These are phyloP conservation scores for Bubo bubo DNA, from an alignment of 2,113 vertebrate genomes.

Conservation along the genomic window DNA sequence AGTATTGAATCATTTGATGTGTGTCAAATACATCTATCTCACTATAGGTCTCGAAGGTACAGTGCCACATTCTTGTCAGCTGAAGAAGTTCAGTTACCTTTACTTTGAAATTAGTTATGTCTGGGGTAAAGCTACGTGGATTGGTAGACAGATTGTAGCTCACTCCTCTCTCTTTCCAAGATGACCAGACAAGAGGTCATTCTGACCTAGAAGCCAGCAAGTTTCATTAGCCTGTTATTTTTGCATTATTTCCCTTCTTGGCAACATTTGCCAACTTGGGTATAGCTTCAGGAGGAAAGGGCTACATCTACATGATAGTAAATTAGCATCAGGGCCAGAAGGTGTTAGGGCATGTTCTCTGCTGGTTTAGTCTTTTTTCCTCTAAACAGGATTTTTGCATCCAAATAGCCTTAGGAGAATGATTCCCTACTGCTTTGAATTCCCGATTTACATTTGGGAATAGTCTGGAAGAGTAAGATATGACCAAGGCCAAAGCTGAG, in stretches of 20 bases:
- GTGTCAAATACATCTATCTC: neutral
- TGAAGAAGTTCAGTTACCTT: neutral
- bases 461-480: neutral
- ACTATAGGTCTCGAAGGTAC: neutral
- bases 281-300: neutral
- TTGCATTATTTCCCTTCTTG: neutral
- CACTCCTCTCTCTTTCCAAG: neutral
- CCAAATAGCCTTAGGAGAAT: neutral
- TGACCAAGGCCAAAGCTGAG: neutral
- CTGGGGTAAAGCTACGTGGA: neutral
- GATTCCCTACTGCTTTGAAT: neutral
- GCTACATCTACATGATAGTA: neutral
- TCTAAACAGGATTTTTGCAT: neutral
- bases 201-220: neutral
- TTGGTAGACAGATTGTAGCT: neutral
- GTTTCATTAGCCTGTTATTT: neutral
- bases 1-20: neutral
- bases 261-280: neutral
- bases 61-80: neutral
- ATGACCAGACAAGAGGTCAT: fast-evolving
- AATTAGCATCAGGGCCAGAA: neutral
- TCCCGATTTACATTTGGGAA: neutral
- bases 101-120: neutral
- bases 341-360: neutral
- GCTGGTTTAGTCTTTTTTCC: neutral